phyloP scores from a whole-genome alignment of 37 sponge, comb jelly and placozoan genomes.

The Beroe forskalii region DNA sequence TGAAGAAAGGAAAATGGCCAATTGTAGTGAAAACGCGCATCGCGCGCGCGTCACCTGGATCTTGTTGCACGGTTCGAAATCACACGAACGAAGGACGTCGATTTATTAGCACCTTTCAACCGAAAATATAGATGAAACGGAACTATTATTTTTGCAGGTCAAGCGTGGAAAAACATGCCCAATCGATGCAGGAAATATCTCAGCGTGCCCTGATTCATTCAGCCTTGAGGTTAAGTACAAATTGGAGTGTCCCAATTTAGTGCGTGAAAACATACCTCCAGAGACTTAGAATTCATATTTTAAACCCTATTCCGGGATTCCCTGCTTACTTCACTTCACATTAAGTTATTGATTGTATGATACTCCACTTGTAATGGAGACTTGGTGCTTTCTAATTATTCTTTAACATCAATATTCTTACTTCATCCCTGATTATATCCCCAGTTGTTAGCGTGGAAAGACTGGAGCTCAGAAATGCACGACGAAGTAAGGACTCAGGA shows the following conservation, averaged over 20 bases:
- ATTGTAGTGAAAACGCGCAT: neutral
- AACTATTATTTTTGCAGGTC: too few relatives aligned
- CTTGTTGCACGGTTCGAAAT: too few relatives aligned
- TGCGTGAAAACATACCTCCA: too few relatives aligned
- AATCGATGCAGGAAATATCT: constrained; percentile 54
- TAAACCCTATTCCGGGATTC: too few relatives aligned
- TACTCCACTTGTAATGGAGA: too few relatives aligned
- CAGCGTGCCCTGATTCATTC: constrained; percentile 58
- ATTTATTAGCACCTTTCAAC: too few relatives aligned
- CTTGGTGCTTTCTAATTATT: too few relatives aligned
- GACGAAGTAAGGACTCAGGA: constrained; percentile 44
- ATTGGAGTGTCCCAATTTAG: neutral
- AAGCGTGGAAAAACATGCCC: constrained; percentile 37
- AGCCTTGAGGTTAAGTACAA: constrained; percentile 32
- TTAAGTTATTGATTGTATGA: too few relatives aligned
- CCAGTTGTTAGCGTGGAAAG: neutral
- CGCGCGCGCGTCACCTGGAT: neutral
- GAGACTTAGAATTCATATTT: too few relatives aligned
- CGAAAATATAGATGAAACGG: too few relatives aligned
- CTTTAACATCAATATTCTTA: neutral
- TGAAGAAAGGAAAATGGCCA: constrained; percentile 3
- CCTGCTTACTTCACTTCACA: too few relatives aligned
- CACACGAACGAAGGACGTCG: too few relatives aligned
- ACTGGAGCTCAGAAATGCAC: constrained; percentile 33
- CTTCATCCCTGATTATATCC: neutral